Conservation (phyloP, 2,888 invertebrate species). For the Acleris emargana region DNA sequence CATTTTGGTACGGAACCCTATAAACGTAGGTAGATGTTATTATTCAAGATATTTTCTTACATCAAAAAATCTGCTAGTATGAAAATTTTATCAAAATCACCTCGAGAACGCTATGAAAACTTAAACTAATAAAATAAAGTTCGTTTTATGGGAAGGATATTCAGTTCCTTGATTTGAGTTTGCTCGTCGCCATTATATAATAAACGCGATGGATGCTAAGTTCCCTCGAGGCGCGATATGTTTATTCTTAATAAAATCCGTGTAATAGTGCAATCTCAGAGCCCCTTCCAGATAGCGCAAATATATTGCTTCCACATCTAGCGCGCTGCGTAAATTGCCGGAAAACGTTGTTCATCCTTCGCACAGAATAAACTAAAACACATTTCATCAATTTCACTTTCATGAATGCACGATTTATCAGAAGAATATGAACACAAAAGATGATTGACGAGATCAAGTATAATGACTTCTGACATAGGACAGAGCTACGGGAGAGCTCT, state of each 20-base stretch:
- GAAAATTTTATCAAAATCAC: too few species aligned
- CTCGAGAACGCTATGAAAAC: too few species aligned
- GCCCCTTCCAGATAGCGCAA: constrained; percentile 62
- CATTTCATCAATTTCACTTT: constrained; percentile 59
- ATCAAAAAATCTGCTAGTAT: too few species aligned
- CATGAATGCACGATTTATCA: constrained; percentile 8
- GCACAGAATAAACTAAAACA: constrained; percentile 62
- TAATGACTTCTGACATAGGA: neutral
- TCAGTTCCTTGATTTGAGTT: too few species aligned
- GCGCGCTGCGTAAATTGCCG: constrained; percentile 63
- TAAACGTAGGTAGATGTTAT: too few species aligned
- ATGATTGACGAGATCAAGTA: constrained; percentile 4
- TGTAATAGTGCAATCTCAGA: constrained; percentile 68
- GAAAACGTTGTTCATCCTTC: constrained; percentile 64
- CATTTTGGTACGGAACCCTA: too few species aligned
- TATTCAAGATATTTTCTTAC: too few species aligned
- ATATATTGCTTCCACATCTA: constrained; percentile 70
- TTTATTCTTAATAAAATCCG: constrained; percentile 57
- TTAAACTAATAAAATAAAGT: too few species aligned
- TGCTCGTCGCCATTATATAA: too few species aligned
- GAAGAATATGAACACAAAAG: constrained; percentile 2
- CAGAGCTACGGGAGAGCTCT: too few species aligned
- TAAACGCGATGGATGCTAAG: constrained; percentile 9
- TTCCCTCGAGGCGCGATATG: constrained; percentile 40
- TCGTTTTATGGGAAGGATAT: too few species aligned